These are phyloP conservation scores for Scortum barcoo DNA, from an alignment of 2,113 vertebrate species.

Conservation along the genomic window DNA sequence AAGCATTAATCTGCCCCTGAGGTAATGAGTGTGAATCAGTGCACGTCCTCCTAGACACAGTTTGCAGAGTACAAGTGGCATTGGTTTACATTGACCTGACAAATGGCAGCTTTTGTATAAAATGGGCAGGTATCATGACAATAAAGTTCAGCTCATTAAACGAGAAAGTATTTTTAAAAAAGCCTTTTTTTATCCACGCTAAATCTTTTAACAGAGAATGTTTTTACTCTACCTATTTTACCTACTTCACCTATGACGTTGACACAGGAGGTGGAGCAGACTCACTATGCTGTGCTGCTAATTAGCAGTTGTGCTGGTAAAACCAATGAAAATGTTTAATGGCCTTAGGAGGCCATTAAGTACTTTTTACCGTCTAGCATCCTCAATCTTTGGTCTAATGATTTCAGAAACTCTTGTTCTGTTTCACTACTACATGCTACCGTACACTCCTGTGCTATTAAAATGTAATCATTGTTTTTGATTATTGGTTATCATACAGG, in stretches of 20 bases:
- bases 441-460: neutral
- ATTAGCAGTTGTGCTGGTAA: neutral
- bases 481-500: neutral
- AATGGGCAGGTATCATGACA: neutral
- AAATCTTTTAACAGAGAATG: neutral
- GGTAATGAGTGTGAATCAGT: neutral
- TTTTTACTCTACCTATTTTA: neutral
- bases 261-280: neutral
- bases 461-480: neutral
- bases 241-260: no score
- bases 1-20: neutral
- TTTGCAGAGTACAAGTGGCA: neutral
- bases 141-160: neutral
- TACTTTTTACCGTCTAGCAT: neutral
- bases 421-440: neutral
- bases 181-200: neutral
- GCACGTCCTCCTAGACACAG: neutral
- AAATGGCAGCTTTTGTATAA: neutral
- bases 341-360: neutral
- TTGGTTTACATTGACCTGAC: neutral
- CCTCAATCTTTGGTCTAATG: neutral
- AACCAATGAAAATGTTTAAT: constrained; percentile 1
- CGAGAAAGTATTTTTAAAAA: no score
- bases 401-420: neutral
- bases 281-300: neutral